phyloP scores from a whole-genome alignment of 2,888 invertebrate genomes.

The Drosophila acutilabella region DNA sequence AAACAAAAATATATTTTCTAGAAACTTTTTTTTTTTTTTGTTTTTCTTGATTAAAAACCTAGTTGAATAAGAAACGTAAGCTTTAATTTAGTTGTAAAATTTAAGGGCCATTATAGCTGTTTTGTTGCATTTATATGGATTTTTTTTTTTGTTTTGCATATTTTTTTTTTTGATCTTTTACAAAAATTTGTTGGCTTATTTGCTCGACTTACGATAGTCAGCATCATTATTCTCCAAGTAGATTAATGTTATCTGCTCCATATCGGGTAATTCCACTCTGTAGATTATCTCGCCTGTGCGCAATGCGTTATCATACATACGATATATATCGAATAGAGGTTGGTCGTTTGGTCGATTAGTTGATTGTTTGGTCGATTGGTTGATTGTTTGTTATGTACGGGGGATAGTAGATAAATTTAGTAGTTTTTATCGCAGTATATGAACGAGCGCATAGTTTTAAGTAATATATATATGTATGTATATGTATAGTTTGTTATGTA shows the following conservation, averaged over 20 bases:
- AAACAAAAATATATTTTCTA: constrained; percentile 55
- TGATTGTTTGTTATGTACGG: constrained; percentile 56
- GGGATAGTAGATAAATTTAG: constrained; percentile 60
- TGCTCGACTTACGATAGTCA: constrained; percentile 86
- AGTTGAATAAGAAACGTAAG: constrained; percentile 47
- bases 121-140: constrained; percentile 57
- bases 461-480: constrained; percentile 27
- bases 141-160: constrained; percentile 44
- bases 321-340: constrained; percentile 43
- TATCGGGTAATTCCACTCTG: constrained; percentile 96
- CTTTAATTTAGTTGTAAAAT: constrained; percentile 57
- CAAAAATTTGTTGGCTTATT: constrained; percentile 72
- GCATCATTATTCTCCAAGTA: constrained; percentile 93
- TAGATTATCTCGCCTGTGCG: constrained; percentile 94
- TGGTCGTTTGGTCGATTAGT: constrained; percentile 51
- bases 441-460: constrained; percentile 55
- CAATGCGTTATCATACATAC: constrained; percentile 43
- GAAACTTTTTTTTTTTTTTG: constrained; percentile 32
- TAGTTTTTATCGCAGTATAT: constrained; percentile 66
- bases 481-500: constrained; percentile 26
- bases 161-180: constrained; percentile 53
- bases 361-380: constrained; percentile 27
- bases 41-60: constrained; percentile 36
- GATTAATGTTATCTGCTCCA: constrained; percentile 97
- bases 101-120: constrained; percentile 57